Evolutionary conservation across 2,888 invertebrate genomes (phyloP), one percentile per base, ranked within the genome.

Genomic region (Gymnosoma rotundatum): DNA sequence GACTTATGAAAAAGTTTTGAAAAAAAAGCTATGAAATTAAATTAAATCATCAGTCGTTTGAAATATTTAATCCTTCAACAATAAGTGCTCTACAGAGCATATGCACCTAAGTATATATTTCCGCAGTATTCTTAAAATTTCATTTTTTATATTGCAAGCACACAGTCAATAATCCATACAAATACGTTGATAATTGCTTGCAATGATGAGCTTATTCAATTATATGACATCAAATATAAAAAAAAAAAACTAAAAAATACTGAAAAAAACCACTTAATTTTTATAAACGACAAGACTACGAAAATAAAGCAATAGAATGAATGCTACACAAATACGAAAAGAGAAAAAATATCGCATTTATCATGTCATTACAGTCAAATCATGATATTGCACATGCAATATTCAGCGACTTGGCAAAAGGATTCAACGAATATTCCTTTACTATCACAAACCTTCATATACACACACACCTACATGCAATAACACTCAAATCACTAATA

Each of bases 311-410:
- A 72, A 64, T 90, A 89, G 87, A 89, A 89, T 87, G 42, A 69
- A 61, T 87, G 83, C 12, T 42, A 38, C 18, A 50, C 88, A 88
- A 87, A 84, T 86, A 12, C 1, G 8, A 32, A 32, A 32, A 32
- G 0, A 32, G 88, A 73, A 64, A 79, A 86, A 3, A 75, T 90
- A 90, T 91, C 90, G 81, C 90, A 91, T 90, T 91, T 90, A 90
- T 90, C 91, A 90, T 91, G 88, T 89, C 90, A 91, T 90, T 90
- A 90, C 90, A 89, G 89, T 89, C 89, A 89, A 89, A 90, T 91
- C 89, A 89, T 83, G 83, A 85, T 79, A 84, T 78, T 84, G 84
- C 84, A 81, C 81, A 81, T 84, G 84, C 81, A 81, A 84, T 81
- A 73, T 50, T 18, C 18, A 74, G 56, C 58, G 78, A 70, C 42